Evolutionary conservation across 2,888 invertebrate species (phyloP).

Genomic region (Itoplectis maculator): DNA sequence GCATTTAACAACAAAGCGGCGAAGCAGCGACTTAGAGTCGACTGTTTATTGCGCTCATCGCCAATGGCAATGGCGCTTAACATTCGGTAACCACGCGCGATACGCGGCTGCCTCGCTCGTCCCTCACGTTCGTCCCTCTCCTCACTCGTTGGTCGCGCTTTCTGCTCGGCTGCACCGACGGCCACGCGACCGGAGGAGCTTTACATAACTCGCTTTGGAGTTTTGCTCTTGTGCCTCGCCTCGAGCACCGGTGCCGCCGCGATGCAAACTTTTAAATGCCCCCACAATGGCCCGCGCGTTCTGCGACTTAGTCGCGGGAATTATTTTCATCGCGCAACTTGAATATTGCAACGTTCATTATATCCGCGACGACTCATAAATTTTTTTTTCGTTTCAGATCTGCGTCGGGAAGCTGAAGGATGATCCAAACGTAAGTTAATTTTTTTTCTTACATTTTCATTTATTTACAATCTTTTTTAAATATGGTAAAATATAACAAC

Average conservation of each 20-base stretch:
- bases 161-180: constrained; percentile 32
- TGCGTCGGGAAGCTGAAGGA: constrained; percentile 87
- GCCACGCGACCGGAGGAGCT: constrained; percentile 64
- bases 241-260: not conserved
- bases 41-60: constrained; percentile 1
- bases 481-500: no score
- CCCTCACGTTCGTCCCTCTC: constrained; percentile 2
- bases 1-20: no score
- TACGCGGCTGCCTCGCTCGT: not conserved
- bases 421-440: constrained; percentile 86
- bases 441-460: not conserved
- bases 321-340: not conserved
- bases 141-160: constrained; percentile 20
- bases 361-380: constrained; percentile 1
- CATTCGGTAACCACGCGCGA: constrained; percentile 48
- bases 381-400: constrained; percentile 81
- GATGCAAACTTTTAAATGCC: constrained; percentile 40
- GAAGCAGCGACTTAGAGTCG: constrained; percentile 37
- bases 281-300: not conserved
- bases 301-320: constrained; percentile 2
- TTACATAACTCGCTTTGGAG: constrained; percentile 66
- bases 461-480: not conserved
- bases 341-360: not conserved
- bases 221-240: constrained; percentile 54
- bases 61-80: constrained; percentile 16